Evolutionary conservation across 2,797 vertebrate genomes (phyloP).

Genomic region (Eutrigla gurnardus): DNA sequence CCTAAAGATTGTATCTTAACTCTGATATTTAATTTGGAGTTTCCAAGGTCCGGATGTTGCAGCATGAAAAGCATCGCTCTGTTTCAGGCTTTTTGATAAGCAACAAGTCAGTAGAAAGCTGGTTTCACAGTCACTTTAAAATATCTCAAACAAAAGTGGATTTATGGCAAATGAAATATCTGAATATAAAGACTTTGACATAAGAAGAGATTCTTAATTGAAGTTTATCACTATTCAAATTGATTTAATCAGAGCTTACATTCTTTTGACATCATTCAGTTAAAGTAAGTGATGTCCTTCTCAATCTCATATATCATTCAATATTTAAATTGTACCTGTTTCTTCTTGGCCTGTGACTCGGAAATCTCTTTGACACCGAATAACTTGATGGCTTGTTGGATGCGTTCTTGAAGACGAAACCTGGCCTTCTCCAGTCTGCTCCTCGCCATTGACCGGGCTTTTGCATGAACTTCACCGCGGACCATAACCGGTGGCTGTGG

Average conservation of each 20-base stretch:
- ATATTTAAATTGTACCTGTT: slow-evolving; percentile 82
- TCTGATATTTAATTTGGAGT: neutral
- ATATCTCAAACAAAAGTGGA: neutral
- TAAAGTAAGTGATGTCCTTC: neutral
- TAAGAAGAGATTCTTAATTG: no score
- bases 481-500: slow-evolving; percentile 44
- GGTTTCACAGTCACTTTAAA: neutral
- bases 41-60: slow-evolving; percentile 30
- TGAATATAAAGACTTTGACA: neutral
- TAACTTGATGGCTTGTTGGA: slow-evolving; percentile 83
- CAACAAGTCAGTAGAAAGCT: neutral
- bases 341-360: slow-evolving; percentile 80
- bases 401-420: slow-evolving; percentile 81
- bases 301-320: neutral
- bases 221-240: neutral
- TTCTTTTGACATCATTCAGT: neutral
- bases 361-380: slow-evolving; percentile 80
- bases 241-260: neutral
- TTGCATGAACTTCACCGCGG: slow-evolving; percentile 67
- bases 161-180: neutral
- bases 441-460: slow-evolving; percentile 75
- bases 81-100: slow-evolving; percentile 2
- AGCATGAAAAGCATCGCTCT: slow-evolving; percentile 1
- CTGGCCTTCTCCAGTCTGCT: slow-evolving; percentile 85
- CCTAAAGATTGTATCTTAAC: neutral